These are phyloP conservation scores for Jacana jacana DNA, from an alignment of 2,113 vertebrate genomes.

Conservation along the genomic window DNA sequence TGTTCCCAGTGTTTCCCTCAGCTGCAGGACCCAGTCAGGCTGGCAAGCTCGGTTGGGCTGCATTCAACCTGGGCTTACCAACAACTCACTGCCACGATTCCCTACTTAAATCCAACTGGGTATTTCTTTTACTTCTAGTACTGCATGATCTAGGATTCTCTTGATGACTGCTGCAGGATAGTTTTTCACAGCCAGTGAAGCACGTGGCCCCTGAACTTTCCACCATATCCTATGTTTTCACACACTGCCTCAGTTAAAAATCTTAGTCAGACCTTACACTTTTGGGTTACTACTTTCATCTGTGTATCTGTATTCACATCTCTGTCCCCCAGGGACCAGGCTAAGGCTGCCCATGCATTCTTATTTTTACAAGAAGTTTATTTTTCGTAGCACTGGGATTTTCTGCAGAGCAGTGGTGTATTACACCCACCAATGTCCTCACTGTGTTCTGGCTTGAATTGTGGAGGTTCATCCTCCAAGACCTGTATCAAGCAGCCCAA, in stretches of 20 bases:
- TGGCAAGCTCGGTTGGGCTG: background rate
- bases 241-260: background rate
- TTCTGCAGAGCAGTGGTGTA: background rate
- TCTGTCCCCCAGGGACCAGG: background rate
- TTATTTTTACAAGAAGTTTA: background rate
- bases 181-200: background rate
- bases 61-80: background rate
- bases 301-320: background rate
- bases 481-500: background rate
- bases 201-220: background rate
- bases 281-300: background rate
- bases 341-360: background rate
- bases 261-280: background rate
- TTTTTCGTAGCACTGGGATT: background rate
- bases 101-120: background rate
- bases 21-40: background rate
- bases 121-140: background rate
- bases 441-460: background rate
- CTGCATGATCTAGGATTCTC: background rate
- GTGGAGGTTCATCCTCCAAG: background rate
- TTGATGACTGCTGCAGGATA: background rate
- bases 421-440: background rate
- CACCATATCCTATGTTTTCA: background rate
- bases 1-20: background rate
- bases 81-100: background rate